Evolutionary conservation across 2,888 invertebrate genomes (phyloP).

Genomic region (Drosophila pseudotakahashii): DNA sequence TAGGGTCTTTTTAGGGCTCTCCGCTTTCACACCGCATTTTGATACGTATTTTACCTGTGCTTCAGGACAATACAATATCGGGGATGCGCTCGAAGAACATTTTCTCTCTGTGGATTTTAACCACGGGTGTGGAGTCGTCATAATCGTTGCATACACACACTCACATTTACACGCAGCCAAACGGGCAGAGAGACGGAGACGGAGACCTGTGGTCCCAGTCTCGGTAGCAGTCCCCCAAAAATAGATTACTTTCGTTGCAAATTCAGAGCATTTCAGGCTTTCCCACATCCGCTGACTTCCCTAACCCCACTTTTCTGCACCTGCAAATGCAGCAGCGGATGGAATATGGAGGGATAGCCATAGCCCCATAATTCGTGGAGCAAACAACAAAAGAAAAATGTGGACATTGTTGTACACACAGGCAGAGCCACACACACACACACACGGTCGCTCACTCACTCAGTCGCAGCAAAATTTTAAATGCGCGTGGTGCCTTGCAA

Average conservation of each 20-base stretch:
- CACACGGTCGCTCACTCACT: constrained; percentile 35
- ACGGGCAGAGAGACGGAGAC: constrained; percentile 11
- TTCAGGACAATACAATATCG: constrained; percentile 14
- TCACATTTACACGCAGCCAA: constrained; percentile 12
- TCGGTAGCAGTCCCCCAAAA: constrained; percentile 22
- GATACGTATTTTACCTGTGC: constrained; percentile 32
- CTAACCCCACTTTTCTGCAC: constrained; percentile 46
- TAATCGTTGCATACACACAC: constrained; percentile 32
- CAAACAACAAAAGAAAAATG: constrained; percentile 74
- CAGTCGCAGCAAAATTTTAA: constrained; percentile 62
- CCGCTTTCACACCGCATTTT: constrained; percentile 32
- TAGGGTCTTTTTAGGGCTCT: constrained; percentile 17
- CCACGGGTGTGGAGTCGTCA: constrained; percentile 39
- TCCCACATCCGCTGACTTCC: constrained; percentile 20
- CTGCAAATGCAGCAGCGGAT: constrained; percentile 76
- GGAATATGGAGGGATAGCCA: constrained; percentile 39
- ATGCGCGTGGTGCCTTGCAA: constrained; percentile 38
- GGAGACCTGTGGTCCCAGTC: constrained; percentile 29
- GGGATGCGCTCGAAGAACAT: constrained; percentile 23
- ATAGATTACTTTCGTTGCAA: constrained; percentile 33
- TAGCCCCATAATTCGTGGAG: constrained; percentile 73
- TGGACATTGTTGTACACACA: constrained; percentile 75
- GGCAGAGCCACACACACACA: constrained; percentile 44
- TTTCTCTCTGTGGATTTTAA: constrained; percentile 14
- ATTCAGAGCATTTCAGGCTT: constrained; percentile 3